phyloP scores from a whole-genome alignment of 2,113 vertebrate genomes.

The Symphodus melops region DNA sequence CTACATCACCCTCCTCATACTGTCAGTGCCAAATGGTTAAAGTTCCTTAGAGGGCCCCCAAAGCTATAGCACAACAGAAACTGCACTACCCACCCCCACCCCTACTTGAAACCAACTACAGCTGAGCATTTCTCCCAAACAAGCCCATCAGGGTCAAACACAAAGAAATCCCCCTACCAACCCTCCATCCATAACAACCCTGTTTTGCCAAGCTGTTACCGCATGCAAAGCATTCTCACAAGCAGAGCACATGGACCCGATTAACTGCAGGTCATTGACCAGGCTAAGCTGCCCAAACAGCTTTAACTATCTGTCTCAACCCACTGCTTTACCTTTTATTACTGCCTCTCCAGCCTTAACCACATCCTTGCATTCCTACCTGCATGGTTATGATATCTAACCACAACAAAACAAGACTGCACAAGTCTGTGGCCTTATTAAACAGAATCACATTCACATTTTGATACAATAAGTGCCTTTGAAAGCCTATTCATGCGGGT shows the following conservation, averaged over 20 bases:
- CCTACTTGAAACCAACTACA: conserved; percentile 10
- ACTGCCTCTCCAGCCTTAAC: neutral
- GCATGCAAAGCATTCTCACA: conserved; percentile 66
- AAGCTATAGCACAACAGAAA: conserved; percentile 51
- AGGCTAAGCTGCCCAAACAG: conserved; percentile 49
- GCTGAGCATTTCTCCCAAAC: conserved; percentile 43
- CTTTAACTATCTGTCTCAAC: conserved; percentile 22
- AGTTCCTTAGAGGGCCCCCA: conserved; percentile 41
- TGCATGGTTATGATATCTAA: neutral
- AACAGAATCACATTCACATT: conserved; percentile 4
- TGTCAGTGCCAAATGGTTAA: conserved; percentile 47
- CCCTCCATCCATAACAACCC: conserved; percentile 57
- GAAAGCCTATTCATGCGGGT: neutral
- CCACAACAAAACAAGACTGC: neutral
- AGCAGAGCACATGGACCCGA: conserved; percentile 58
- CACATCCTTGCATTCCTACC: conserved; percentile 9
- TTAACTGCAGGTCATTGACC: conserved; percentile 74
- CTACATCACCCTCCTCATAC: conserved; percentile 38
- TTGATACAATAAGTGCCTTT: neutral
- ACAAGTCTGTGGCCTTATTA: conserved; percentile 5
- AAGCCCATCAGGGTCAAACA: conserved; percentile 44
- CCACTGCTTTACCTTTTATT: conserved; percentile 25
- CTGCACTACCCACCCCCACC: neutral
- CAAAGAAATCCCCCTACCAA: conserved; percentile 64
- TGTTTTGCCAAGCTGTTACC: conserved; percentile 70